A percentile compares a stretch with the other conserved stretches of the same genome.
Evolutionary conservation across 2,113 vertebrate genomes (phyloP).

Genomic region (Callopanchax toddi): DNA sequence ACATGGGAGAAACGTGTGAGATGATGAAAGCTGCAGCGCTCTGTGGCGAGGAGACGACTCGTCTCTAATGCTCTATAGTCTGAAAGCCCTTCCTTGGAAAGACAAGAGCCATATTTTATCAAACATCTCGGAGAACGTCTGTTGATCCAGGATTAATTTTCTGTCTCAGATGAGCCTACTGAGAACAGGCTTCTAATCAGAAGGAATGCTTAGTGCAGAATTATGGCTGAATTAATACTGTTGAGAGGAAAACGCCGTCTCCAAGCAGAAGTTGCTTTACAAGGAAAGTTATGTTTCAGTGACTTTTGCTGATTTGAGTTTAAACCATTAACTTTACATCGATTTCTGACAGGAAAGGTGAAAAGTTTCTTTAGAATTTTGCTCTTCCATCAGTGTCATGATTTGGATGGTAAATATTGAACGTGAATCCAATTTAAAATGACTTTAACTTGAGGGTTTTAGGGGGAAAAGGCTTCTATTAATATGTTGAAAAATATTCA

Average conservation of each 20-base stretch:
- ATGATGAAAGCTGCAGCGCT: conserved; percentile 16
- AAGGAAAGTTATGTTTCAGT: not conserved
- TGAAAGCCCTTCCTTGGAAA: conserved; percentile 6
- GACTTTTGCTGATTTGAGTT: not conserved
- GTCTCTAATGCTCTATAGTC: not conserved
- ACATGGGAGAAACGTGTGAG: conserved; percentile 5
- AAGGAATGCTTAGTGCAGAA: conserved; percentile 3
- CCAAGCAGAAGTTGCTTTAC: not conserved
- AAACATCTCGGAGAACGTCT: conserved; percentile 23
- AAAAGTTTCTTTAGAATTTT: too few relatives aligned
- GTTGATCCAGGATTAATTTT: conserved; percentile 44
- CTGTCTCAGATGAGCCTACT: conserved; percentile 14
- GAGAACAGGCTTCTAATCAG: conserved; percentile 19
- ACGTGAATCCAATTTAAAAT: not conserved
- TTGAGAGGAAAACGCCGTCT: conserved; percentile 8
- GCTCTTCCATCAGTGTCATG: not conserved
- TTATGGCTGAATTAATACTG: conserved; percentile 15
- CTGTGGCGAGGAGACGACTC: not conserved
- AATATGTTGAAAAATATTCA: not conserved
- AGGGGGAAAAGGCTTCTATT: not conserved
- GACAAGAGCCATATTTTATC: conserved; percentile 31
- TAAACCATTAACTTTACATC: not conserved
- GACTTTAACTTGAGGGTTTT: not conserved
- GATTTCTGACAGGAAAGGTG: not conserved
- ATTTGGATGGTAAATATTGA: not conserved